Base-by-base conservation (phyloP, 2,888 invertebrate species). In the Desoria tigrina region DNA sequence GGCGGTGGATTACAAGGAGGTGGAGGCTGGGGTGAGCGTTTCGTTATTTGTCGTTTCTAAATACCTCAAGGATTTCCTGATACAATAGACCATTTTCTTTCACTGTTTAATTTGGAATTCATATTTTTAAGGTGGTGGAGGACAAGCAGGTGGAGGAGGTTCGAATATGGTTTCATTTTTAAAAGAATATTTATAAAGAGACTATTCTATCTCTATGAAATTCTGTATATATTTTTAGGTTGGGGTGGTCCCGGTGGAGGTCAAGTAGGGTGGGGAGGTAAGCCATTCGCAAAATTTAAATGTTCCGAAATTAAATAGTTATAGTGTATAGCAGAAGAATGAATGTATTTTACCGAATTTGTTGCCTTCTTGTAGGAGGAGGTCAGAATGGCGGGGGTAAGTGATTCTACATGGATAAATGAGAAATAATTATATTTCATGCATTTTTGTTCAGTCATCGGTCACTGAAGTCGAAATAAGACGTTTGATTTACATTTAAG, bases 1-100 rank as follows among this genome's bases (percentile, higher is more conserved):
- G 59, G 50, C 26, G 59, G 28, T 3, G 59, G 59, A 45, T 24
- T 14, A n/a, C 11, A n/a, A 23, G 49, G 23, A 45, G n/a, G 45
- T 6, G 45, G 45, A 45, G 45, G 45, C 4, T 45, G 45, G 45
- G 45, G 45, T n/a, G 32, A 32, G 32, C n/a, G n/a, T 32, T 11
- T 32, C 6, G 32, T 7, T 32, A 32, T 32, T 32, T 32, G n/a
- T n/a, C n/a, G n/a, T n/a, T n/a, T n/a, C n/a, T n/a, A n/a, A n/a
- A n/a, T n/a, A n/a, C n/a, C n/a, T n/a, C n/a, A n/a, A n/a, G n/a
- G n/a, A n/a, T n/a, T n/a, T n/a, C n/a, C n/a, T n/a, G n/a, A n/a
- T n/a, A n/a, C n/a, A n/a, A n/a, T n/a, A n/a, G n/a, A n/a, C n/a
- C n/a, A n/a, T n/a, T n/a, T n/a, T n/a, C n/a, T n/a, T n/a, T n/a